Base-by-base conservation (phyloP, 1,140 invertebrate genomes). In the Sipha flava region DNA sequence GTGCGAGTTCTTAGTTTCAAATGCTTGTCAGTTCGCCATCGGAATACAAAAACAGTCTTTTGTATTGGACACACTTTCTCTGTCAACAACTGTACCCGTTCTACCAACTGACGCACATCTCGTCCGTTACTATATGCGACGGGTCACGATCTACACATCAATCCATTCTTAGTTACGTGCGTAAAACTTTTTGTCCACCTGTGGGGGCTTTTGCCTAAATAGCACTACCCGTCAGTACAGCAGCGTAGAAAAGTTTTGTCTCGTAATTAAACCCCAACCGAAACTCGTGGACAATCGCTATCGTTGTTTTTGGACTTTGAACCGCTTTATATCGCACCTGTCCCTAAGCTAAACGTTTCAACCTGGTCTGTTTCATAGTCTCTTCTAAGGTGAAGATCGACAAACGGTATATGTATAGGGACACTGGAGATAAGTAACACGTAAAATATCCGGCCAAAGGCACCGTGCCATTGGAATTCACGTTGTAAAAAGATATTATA, bases 141-240 rank as follows among this genome's bases (percentile, higher is more conserved):
- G 31, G 47, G 73, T 77, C 73, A 77, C 73, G 73, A 77, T 77
- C 52, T n/a, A 21, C 73, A 18, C 52, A 57, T 77, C 73, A 77
- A 59, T 59, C 49, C 73, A n/a, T 77, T 23, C 6, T 40, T 21
- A 23, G 73, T 77, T 52, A 77, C 73, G 73, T 40, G 49, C 34
- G 47, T 77, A 26, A 77, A 77, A 77, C 49, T 77, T 77, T 70
- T 2, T 1, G 40, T 66, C 37, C 47, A 37, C 72, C 47, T 57
- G 21, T 26, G 49, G 16, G 5, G 21, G n/a, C n/a, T n/a, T n/a
- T n/a, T n/a, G n/a, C n/a, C n/a, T n/a, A n/a, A n/a, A n/a, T n/a
- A n/a, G n/a, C n/a, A n/a, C n/a, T n/a, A n/a, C n/a, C n/a, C 14
- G 72, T 21, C 2, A 26, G 45, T 49, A 18, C 26, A 34, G 29